Percentiles rank a stretch among this genome's conserved stretches.
These are phyloP conservation scores for Ophion slaviceki DNA, from an alignment of 2,888 invertebrate genomes.

Conservation along the genomic window DNA sequence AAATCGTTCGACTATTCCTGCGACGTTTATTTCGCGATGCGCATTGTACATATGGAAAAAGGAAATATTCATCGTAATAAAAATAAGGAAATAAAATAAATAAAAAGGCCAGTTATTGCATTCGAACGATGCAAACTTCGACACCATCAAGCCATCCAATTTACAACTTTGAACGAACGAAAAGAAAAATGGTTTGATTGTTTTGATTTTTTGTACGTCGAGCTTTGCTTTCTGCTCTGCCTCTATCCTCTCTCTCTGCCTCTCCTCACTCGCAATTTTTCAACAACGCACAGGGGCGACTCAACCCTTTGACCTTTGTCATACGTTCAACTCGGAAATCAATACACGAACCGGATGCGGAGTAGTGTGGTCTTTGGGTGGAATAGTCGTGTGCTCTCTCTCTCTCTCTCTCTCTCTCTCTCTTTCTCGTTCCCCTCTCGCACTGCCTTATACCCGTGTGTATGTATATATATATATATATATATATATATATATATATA, in stretches of 20 bases:
- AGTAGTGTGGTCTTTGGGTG: constrained; percentile 60
- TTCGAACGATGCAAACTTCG: too few relatives aligned
- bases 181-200: background rate
- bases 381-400: constrained; percentile 57
- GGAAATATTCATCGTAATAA: too few relatives aligned
- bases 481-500: too few relatives aligned
- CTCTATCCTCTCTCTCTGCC: background rate
- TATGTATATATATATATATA: too few relatives aligned
- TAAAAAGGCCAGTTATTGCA: too few relatives aligned
- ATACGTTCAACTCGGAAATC: constrained; percentile 69
- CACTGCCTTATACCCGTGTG: too few relatives aligned
- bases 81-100: too few relatives aligned
- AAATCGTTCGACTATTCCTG: too few relatives aligned
- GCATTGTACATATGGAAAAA: too few relatives aligned
- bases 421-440: background rate
- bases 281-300: constrained; percentile 48
- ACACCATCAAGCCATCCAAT: too few relatives aligned
- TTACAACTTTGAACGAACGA: too few relatives aligned
- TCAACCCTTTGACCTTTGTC: constrained; percentile 70
- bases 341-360: constrained; percentile 68
- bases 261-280: background rate
- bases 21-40: too few relatives aligned
- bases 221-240: background rate
- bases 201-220: background rate
- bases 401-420: constrained; percentile 28